phyloP scores from a whole-genome alignment of 2,888 invertebrate species.

The Philereme vetulata region DNA sequence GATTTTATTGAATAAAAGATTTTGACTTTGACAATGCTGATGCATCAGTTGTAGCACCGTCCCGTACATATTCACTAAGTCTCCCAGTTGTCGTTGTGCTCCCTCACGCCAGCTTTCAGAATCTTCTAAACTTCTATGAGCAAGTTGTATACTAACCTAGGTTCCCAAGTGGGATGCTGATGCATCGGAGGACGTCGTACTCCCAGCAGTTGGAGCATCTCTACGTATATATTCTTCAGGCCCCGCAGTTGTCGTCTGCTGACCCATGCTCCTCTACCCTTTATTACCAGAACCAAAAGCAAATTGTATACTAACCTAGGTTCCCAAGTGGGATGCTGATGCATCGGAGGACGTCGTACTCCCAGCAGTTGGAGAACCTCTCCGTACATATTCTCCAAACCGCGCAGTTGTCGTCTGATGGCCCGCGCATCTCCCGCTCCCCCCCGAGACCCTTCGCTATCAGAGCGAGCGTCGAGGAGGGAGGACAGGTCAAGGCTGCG shows the following conservation, averaged over 20 bases:
- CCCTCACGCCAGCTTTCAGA: too few relatives aligned
- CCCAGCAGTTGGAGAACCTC: constrained; percentile 86
- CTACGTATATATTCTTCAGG: constrained; percentile 93
- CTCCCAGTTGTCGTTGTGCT: too few relatives aligned
- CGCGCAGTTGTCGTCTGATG: constrained; percentile 91
- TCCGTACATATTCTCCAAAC: constrained; percentile 93
- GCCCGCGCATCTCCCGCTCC: constrained; percentile 89
- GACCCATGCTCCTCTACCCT: too few relatives aligned
- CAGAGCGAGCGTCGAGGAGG: constrained; percentile 89
- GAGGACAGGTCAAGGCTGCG: constrained; percentile 90
- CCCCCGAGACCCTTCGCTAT: constrained; percentile 86
- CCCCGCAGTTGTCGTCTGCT: constrained; percentile 92
- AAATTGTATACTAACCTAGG: constrained; percentile 51
- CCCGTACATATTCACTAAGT: too few relatives aligned
- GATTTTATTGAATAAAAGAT: too few relatives aligned
- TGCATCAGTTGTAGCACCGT: too few relatives aligned
- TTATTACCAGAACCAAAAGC: too few relatives aligned
- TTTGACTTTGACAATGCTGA: too few relatives aligned
- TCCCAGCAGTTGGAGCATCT: constrained; percentile 85
- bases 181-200: constrained; percentile 60
- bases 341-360: constrained; percentile 57
- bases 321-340: constrained; percentile 60
- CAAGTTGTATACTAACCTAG: constrained; percentile 42
- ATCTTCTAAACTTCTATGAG: too few relatives aligned
- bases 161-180: constrained; percentile 59